phyloP scores from a whole-genome alignment of 2,113 vertebrate species.

The Falcunculus frontatus region DNA sequence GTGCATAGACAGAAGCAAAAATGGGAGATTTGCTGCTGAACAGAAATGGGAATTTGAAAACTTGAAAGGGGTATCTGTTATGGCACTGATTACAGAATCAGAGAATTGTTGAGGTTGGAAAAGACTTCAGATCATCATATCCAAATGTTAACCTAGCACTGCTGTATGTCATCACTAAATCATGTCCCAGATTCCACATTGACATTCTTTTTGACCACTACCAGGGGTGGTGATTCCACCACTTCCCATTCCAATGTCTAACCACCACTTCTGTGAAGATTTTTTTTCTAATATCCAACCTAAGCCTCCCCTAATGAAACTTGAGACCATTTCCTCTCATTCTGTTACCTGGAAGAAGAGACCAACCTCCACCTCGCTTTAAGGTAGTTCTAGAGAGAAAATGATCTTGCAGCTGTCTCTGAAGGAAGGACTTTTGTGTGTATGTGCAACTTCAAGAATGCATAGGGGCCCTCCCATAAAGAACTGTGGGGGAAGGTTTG shows the following conservation, averaged over 20 bases:
- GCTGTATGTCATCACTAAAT: background rate
- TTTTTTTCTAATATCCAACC: background rate
- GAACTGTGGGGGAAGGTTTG: background rate
- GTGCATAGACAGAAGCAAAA: background rate
- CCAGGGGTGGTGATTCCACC: background rate
- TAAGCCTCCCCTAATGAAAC: background rate
- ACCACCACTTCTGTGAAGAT: no score
- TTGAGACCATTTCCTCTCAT: background rate
- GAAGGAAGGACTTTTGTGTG: background rate
- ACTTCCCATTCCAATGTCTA: background rate
- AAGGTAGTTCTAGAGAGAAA: background rate
- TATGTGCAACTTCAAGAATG: background rate
- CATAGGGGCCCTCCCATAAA: background rate
- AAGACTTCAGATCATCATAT: background rate
- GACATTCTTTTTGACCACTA: background rate
- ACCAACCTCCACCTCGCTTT: accelerated
- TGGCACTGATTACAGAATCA: background rate
- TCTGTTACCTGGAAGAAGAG: background rate
- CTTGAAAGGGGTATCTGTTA: background rate
- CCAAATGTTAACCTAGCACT: background rate
- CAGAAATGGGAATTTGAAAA: background rate
- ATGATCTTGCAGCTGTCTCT: background rate
- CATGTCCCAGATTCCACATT: background rate
- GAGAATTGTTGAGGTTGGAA: background rate
- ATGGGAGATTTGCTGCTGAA: background rate